Percentiles rank a stretch among this genome's conserved stretches.
These are phyloP conservation scores for Hydrozoanthus tunicans DNA, from an alignment of 64 coral and sea anemone species.

Conservation along the genomic window DNA sequence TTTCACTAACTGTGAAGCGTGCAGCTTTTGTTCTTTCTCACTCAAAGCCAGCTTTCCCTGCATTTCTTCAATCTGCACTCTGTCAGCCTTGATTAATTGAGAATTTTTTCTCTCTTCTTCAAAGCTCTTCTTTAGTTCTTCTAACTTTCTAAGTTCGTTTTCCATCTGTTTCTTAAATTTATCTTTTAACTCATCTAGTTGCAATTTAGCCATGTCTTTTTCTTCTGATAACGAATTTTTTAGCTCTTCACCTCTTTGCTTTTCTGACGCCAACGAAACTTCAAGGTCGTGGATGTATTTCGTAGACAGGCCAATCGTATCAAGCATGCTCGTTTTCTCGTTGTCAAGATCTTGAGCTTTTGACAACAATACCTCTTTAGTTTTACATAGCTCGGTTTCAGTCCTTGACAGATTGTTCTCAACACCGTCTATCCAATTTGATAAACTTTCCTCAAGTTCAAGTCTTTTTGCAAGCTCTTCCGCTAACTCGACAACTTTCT, in stretches of 20 bases:
- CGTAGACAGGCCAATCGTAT: conserved; percentile 68
- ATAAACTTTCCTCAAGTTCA: conserved; percentile 76
- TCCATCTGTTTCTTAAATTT: conserved; percentile 6
- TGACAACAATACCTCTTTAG: conserved; percentile 58
- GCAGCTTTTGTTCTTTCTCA: conserved; percentile 60
- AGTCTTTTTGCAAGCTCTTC: conserved; percentile 86
- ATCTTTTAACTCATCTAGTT: conserved; percentile 65
- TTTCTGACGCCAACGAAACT: conserved; percentile 58
- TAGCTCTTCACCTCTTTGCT: conserved; percentile 56
- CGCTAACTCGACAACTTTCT: conserved; percentile 81
- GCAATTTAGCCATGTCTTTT: conserved; percentile 22
- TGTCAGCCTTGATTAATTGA: not conserved
- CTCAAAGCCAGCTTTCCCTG: conserved; percentile 44
- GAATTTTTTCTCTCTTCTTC: conserved; percentile 39
- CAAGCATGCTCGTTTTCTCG: conserved; percentile 80
- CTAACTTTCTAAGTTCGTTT: conserved; percentile 17
- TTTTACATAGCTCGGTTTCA: conserved; percentile 53
- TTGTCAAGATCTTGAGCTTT: conserved; percentile 83
- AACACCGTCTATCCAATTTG: conserved; percentile 75
- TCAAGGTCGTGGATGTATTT: conserved; percentile 78
- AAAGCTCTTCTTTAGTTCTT: conserved; percentile 24
- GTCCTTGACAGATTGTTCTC: conserved; percentile 73
- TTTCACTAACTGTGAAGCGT: conserved; percentile 37
- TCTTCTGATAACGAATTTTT: conserved; percentile 60
- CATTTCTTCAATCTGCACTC: conserved; percentile 40